Base-by-base conservation (phyloP, 1,140 invertebrate genomes). In the Orius insidiosus region DNA sequence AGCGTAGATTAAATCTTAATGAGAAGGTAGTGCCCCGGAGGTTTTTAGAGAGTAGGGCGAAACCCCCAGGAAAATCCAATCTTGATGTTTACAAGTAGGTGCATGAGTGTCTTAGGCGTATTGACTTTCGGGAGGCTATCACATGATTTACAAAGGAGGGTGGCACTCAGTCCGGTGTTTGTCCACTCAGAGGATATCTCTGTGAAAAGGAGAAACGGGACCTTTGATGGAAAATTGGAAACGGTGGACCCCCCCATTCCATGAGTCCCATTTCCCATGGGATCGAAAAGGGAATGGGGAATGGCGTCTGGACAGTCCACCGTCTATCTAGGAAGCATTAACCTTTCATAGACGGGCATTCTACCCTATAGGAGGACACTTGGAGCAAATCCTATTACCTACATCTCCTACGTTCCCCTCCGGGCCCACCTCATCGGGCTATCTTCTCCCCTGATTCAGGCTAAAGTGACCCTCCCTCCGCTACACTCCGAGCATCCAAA, bases 171-270 rank as follows among this genome's bases (percentile, higher is more conserved):
- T 40, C 16, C 16, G 10, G 16, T 43, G 41, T 43, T 43, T 43
- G 41, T 30, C 41, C 41, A 43, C 41, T 43, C 11, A 18, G 38
- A 18, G 13, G 38, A 40, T 13, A 40, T 13, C 10, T 13, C 11
- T 3, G 16, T 13, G 16, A 16, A 32, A 31, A 43, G 41, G 31
- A 43, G 41, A 30, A 30, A n/a, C 35, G n/a, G 41, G 41, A 43
- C 41, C 41, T 43, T 43, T 43, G 41, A 43, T 43, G 41, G 41
- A 43, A 43, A 43, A 43, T 43, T 43, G 41, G 41, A 43, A 43
- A 43, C n/a, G 24, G 35, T 15, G 18, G 24, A 18, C n/a, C 24
- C 31, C 41, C n/a, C 10, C 41, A 19, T 43, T 43, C 38, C 19
- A 31, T 18, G 41, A 43, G 24, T 18, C 18, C 10, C 41, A 43